Percentiles rank a stretch among this genome's conserved stretches.
Conservation (phyloP, 2,113 vertebrate species). For the Morphnarchus princeps region DNA sequence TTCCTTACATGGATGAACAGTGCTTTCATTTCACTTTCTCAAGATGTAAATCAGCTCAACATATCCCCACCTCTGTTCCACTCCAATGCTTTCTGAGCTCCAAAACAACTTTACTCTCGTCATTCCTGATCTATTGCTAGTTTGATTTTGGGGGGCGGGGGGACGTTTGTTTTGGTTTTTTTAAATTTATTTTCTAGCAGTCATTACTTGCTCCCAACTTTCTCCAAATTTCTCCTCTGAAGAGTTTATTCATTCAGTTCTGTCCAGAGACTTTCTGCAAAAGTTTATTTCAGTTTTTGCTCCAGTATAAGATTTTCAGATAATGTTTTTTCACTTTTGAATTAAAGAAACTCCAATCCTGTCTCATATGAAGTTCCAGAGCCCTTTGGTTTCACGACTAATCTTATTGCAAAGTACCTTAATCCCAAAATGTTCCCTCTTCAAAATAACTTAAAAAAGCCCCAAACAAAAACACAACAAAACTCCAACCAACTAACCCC, state of each 20-base stretch:
- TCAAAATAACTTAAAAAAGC: not conserved
- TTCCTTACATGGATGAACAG: not conserved
- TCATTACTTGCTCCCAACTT: not conserved
- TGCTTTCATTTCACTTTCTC: not conserved
- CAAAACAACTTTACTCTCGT: not conserved
- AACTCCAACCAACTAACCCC: not conserved
- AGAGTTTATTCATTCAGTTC: not conserved
- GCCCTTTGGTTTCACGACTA: not conserved
- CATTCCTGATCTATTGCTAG: not conserved
- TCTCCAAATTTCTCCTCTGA: not conserved
- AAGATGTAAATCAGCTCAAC: not conserved
- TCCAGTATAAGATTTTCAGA: not conserved
- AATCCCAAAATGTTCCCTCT: not conserved
- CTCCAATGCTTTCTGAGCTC: not conserved
- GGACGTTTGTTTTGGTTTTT: not conserved
- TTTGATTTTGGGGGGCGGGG: not conserved
- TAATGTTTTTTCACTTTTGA: not conserved
- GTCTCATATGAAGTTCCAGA: not conserved
- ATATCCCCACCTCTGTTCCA: not conserved
- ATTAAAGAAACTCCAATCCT: not conserved
- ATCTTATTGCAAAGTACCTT: not conserved
- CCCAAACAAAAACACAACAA: not conserved
- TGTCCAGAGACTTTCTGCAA: not conserved
- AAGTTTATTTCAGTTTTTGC: not conserved
- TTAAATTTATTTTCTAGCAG: not conserved